Evolutionary conservation across 2,888 invertebrate genomes (phyloP), one percentile per base, ranked within the genome.

Genomic region (Mythimna loreyi): DNA sequence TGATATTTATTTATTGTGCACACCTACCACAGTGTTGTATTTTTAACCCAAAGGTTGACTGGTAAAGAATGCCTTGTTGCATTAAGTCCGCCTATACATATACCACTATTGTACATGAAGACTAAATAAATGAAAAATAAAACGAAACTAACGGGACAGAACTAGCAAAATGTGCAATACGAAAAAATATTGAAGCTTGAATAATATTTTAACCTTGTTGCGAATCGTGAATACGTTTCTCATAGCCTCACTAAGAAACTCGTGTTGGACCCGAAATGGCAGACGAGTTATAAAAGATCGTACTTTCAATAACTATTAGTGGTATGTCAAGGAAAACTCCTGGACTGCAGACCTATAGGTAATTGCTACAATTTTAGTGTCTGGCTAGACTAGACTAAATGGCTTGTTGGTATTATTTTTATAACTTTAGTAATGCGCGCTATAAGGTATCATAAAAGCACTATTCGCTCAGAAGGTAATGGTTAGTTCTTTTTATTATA

Each of bases 271-370:
- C 36, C 52, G 49, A 73, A 78, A 66, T 64, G 49, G 78, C 73
- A 77, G 77, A 78, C 61, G 73, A 52, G 25, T 49, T 21, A 19
- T 53, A 47, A 50, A 36, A 28, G 56, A 28, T 21, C 33, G 19
- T 21, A 57, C 71, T 67, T 64, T 67, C 67, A 28, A 71, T 66
- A 71, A 55, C 67, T 58, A 21, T 57, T 67, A 62, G 45, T 19
- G 40, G 28, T 33, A 55, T 73, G 67, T 73, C 77, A 77, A 78
- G 77, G 77, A 68, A 73, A 78, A 52, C 78, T 45, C 45, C 63
- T 28, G 61, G 8, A 43, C 11, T 40, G 25, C 4, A n/a, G 9
- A 60, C n/a, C 8, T n/a, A 53, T 16, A 19, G 9, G n/a, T 13
- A 6, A 33, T 25, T n/a, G 11, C 9, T 64, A 33, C 6, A 47